These are phyloP conservation scores for Brenthis daphne DNA, from an alignment of 2,888 invertebrate species.

Conservation along the genomic window DNA sequence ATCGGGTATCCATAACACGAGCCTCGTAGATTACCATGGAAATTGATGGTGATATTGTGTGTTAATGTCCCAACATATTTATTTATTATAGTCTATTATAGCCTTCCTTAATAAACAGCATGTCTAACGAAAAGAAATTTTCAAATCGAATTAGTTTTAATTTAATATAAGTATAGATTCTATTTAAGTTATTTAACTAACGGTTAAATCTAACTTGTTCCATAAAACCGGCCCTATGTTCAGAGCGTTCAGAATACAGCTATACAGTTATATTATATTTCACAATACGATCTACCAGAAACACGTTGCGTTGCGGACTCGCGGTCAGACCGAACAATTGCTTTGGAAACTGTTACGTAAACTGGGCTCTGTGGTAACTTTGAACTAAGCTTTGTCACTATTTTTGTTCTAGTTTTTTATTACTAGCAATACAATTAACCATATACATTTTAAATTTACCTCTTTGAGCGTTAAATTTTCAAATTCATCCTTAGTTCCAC, in stretches of 20 bases:
- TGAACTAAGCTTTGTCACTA: neutral
- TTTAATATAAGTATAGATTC: too few species aligned
- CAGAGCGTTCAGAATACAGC: neutral
- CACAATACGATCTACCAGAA: slow-evolving; percentile 4
- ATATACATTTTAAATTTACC: too few species aligned
- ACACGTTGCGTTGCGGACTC: slow-evolving; percentile 1
- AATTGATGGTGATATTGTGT: too few species aligned
- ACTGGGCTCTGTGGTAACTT: slow-evolving; percentile 4
- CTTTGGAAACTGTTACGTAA: slow-evolving; percentile 11
- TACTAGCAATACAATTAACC: neutral
- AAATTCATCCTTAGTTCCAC: too few species aligned
- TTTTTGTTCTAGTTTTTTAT: neutral
- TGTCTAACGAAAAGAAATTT: too few species aligned
- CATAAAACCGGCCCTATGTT: slow-evolving; percentile 10
- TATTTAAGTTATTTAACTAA: neutral
- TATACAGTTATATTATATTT: slow-evolving; percentile 6
- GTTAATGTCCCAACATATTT: too few species aligned
- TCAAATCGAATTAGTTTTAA: neutral
- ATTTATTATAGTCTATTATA: too few species aligned
- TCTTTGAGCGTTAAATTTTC: too few species aligned
- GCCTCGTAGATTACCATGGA: too few species aligned
- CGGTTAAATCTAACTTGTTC: slow-evolving; percentile 19
- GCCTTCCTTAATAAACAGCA: too few species aligned
- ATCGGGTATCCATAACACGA: too few species aligned
- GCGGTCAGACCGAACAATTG: slow-evolving; percentile 19